These are phyloP conservation scores for Linnaemya tessellans DNA, from an alignment of 2,888 invertebrate species.

Conservation along the genomic window DNA sequence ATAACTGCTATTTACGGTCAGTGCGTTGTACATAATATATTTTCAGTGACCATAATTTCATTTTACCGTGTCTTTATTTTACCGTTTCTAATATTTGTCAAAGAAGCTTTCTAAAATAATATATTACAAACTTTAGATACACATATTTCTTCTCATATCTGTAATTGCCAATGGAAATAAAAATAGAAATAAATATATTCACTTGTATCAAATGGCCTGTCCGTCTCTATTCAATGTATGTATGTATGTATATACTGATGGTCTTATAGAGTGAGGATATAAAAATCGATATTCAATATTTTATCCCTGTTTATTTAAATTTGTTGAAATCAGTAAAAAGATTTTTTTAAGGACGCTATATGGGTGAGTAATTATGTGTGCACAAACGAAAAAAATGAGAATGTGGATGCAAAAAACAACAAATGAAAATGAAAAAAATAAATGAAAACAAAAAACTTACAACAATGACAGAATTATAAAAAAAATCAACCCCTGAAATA, in stretches of 20 bases:
- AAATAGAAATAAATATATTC: conserved; percentile 36
- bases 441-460: conserved; percentile 55
- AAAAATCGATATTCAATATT: conserved; percentile 68
- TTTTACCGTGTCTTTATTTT: background rate
- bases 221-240: background rate
- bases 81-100: background rate
- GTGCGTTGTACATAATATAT: too few species aligned
- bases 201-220: conserved; percentile 31
- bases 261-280: conserved; percentile 52
- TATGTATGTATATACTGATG: conserved; percentile 27
- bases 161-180: conserved; percentile 31
- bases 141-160: conserved; percentile 15
- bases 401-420: conserved; percentile 50
- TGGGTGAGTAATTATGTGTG: background rate
- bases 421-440: conserved; percentile 10
- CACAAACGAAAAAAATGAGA: conserved; percentile 51
- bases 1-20: too few species aligned
- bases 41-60: too few species aligned
- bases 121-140: conserved; percentile 8
- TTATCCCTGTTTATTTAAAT: conserved; percentile 66
- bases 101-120: background rate
- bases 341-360: conserved; percentile 46
- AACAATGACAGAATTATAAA: conserved; percentile 64
- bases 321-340: conserved; percentile 61
- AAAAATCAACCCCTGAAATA: conserved; percentile 64